These are phyloP conservation scores for Liparis tanakae DNA, from an alignment of 2,797 vertebrate species.

Conservation along the genomic window DNA sequence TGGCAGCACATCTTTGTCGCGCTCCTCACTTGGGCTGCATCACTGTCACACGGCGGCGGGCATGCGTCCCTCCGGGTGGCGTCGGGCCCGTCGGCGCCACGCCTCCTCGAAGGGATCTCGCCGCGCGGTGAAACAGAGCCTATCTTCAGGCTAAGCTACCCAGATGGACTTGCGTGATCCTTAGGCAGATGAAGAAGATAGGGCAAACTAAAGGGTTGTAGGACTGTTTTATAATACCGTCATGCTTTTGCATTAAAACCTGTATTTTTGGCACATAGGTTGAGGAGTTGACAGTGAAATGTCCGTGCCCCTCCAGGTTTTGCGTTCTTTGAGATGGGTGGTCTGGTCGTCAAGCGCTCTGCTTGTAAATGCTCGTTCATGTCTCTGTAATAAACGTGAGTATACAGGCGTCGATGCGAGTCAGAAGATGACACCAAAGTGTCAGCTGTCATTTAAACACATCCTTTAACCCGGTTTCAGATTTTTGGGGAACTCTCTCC, in stretches of 20 bases:
- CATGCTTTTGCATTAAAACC: conserved; percentile 75
- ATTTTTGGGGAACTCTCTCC: conserved; percentile 74
- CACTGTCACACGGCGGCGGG: conserved; percentile 74
- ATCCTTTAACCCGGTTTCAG: conserved; percentile 72
- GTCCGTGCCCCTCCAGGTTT: conserved; percentile 73
- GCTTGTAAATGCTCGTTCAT: conserved; percentile 73
- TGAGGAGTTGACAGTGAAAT: conserved; percentile 69
- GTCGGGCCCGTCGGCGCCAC: conserved; percentile 45
- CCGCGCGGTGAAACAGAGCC: conserved; percentile 69
- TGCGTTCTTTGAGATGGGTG: conserved; percentile 65
- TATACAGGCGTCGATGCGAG: conserved; percentile 69
- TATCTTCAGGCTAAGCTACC: conserved; percentile 74
- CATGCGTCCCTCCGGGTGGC: conserved; percentile 59
- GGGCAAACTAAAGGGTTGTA: conserved; percentile 69
- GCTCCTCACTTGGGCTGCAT: conserved; percentile 70
- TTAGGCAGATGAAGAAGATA: conserved; percentile 62
- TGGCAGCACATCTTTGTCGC: conserved; percentile 63
- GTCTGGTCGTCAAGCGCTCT: conserved; percentile 71
- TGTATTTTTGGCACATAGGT: conserved; percentile 71
- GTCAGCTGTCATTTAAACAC: conserved; percentile 76
- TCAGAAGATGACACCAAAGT: conserved; percentile 77
- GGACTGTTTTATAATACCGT: conserved; percentile 74
- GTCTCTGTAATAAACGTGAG: conserved; percentile 66
- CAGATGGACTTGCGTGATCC: conserved; percentile 66
- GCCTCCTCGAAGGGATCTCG: conserved; percentile 64